Evolutionary conservation across 2,888 invertebrate species (phyloP), one percentile per base, ranked within the genome.

Genomic region (Dyspetes luteomarginatus): DNA sequence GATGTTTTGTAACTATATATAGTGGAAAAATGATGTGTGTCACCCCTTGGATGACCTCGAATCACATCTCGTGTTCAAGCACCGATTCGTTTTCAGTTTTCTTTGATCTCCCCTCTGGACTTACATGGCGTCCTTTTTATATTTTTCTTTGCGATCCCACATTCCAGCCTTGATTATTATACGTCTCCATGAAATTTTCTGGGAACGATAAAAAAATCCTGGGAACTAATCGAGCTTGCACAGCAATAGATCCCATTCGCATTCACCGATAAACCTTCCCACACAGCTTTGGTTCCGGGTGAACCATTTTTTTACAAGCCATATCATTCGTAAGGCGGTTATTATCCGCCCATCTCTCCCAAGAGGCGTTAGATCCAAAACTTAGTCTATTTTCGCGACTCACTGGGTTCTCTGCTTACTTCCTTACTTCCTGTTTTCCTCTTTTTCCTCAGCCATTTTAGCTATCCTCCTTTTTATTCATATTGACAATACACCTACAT

Each of bases 301-400:
- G 28, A 71, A 78, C 74, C 71, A 72, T 81, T 83, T 82, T 84
- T 85, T 85, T 84, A 84, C 80, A 81, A 82, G 82, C 81, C 83
- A 83, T 83, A 84, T 82, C 84, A 83, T 81, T 82, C 80, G 82
- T 73, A 83, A 84, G 82, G 78, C 83, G 82, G 82, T 85, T 87
- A 87, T 87, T 86, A 86, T 85, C 85, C 82, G 68, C 81, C 82
- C 76, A 85, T 84, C 83, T 85, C 84, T 81, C 79, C 28, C 64
- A 82, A 74, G 72, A 69, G 43, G 74, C 50, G 55, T n/a, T 12
- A 76, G 58, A 78, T 74, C 78, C 65, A 50, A 77, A 81, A 71
- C 60, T 78, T 48, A 50, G 56, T 60, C 65, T 74, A 26, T 41
- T 64, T 22, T 55, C 48, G 67, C 60, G 69, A 73, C 68, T 65